Evolutionary conservation across 2,888 invertebrate species (phyloP), one percentile per base, ranked within the genome.

Genomic region (Trachelus iudaicus): DNA sequence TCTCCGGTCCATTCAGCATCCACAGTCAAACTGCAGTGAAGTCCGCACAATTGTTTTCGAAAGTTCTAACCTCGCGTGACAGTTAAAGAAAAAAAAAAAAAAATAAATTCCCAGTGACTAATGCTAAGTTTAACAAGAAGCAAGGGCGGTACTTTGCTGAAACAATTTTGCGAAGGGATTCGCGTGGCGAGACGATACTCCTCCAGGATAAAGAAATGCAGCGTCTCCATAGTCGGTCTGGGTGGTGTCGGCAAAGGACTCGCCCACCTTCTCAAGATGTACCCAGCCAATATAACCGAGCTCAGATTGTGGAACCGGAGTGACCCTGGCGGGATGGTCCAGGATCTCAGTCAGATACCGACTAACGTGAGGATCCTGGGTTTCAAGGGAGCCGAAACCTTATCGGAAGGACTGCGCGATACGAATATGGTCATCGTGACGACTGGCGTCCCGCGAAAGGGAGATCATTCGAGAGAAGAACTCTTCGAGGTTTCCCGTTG

Each of bases 351-450:
- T 74, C 82, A 83, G 73, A 81, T 83, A 76, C 79, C 82, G 31
- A 84, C 82, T 1, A 77, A 11, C 30, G 68, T 81, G n/a, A 73
- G 40, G n/a, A 74, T 81, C 34, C 35, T n/a, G 4, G 82, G 80
- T 12, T 79, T 80, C 9, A n/a, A 35, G 23, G 75, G 34, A 23
- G 56, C 56, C 23, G 40, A 40, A 40, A 40, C 23, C 15, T 40
- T 40, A 40, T 23, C 40, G 40, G 15, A 40, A 15, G 40, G 40
- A 23, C 35, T 34, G 75, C 75, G 3, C 34, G 75, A 92, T 71
- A 92, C 94, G 11, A 93, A 95, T 83, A 90, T 96, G 34, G 94
- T 96, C 9, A 92, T 96, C 69, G 94, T 94, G 73, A 93, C 94
- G 9, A 95, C 95, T 73, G 95, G 95, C 78, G 92, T 94, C 15